phyloP scores from a whole-genome alignment of 2,797 vertebrate genomes.

The Sternarchorhynchus goeldii region DNA sequence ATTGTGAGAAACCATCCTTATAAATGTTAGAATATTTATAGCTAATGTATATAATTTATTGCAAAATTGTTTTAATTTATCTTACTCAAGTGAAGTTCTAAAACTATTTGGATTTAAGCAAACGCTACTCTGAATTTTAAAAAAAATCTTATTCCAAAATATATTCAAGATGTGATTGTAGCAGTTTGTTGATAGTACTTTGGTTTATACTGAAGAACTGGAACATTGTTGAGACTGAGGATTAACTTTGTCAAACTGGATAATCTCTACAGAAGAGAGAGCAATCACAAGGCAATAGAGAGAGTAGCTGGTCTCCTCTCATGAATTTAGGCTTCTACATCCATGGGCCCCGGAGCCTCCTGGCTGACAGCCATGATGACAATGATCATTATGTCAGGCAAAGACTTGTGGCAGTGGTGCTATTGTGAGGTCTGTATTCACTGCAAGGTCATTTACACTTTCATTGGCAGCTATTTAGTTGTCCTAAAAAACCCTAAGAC shows the following conservation, averaged over 20 bases:
- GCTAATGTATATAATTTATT: too few relatives aligned
- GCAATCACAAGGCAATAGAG: constrained; percentile 10
- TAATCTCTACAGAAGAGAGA: constrained; percentile 21
- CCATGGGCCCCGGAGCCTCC: constrained; percentile 66
- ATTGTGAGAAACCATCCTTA: too few relatives aligned
- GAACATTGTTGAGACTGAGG: background rate
- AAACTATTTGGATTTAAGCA: too few relatives aligned
- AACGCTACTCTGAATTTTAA: too few relatives aligned
- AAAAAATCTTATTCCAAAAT: too few relatives aligned
- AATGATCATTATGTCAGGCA: constrained; percentile 74
- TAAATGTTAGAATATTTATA: too few relatives aligned
- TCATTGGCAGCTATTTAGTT: constrained; percentile 80
- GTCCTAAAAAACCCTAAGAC: constrained; percentile 77
- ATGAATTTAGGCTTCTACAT: constrained; percentile 40
- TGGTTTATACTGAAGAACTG: background rate
- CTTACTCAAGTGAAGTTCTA: too few relatives aligned
- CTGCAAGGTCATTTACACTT: constrained; percentile 76
- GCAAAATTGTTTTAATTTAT: too few relatives aligned
- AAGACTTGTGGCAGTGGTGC: constrained; percentile 65
- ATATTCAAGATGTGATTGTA: too few relatives aligned
- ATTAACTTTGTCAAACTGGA: constrained; percentile 24
- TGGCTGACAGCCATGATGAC: constrained; percentile 67
- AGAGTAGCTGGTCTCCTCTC: background rate
- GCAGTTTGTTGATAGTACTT: background rate
- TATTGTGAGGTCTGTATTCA: constrained; percentile 74